Percentiles rank a stretch among this genome's conserved stretches.
phyloP scores from a whole-genome alignment of 2,797 vertebrate genomes.

The Falco novaeseelandiae region DNA sequence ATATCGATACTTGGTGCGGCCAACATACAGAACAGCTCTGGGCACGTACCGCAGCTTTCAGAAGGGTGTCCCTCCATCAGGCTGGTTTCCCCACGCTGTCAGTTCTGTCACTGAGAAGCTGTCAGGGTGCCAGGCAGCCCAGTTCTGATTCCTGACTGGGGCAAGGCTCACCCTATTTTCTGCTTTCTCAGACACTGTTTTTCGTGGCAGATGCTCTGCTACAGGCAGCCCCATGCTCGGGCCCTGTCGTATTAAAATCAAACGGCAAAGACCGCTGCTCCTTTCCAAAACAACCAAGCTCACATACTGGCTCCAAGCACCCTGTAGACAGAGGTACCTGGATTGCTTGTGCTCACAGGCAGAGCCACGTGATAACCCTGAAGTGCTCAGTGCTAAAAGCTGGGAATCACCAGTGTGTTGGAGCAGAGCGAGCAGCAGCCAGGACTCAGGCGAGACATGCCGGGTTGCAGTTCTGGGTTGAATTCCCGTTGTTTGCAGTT shows the following conservation, averaged over 20 bases:
- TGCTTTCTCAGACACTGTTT: not conserved
- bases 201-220: not conserved
- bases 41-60: fast-evolving
- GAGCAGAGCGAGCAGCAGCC: not conserved
- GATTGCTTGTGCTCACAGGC: fast-evolving
- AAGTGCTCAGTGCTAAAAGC: not conserved
- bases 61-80: not conserved
- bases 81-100: fast-evolving
- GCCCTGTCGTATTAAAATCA: fast-evolving
- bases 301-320: fast-evolving
- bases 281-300: not conserved
- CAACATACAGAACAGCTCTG: not conserved
- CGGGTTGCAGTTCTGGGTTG: fast-evolving
- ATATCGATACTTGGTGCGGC: too few relatives aligned
- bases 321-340: not conserved
- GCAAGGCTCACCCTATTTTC: not conserved
- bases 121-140: not conserved
- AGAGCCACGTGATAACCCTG: fast-evolving
- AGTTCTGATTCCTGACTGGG: fast-evolving
- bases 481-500: fast-evolving
- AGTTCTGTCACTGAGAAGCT: not conserved
- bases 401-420: fast-evolving
- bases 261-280: fast-evolving
- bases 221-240: fast-evolving
- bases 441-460: not conserved